Base-by-base conservation (phyloP, 2,888 invertebrate genomes). In the Xanthorhoe spadicearia region DNA sequence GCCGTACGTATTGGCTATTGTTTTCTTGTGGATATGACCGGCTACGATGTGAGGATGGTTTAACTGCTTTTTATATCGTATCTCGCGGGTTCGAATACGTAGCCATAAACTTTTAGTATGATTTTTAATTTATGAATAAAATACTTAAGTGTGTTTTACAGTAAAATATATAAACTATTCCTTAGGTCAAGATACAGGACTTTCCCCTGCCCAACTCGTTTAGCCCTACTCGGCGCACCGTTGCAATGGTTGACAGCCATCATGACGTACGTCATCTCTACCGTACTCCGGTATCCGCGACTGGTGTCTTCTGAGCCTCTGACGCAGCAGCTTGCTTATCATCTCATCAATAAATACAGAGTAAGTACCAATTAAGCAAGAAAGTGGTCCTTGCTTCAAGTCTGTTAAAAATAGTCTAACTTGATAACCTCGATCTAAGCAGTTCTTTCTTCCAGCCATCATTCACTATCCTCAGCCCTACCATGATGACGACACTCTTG, bases 181-280 rank as follows among this genome's bases (percentile, higher is more conserved):
- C n/a, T 8, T 51, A 65, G 67, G 67, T 8, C 60, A 38, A 78
- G 83, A 66, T 80, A 52, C 57, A 72, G 72, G 0, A 76, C 74
- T 0, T 92, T 92, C 60, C 92, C 92, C 1, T 75, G 79, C 0
- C 92, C 92, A 0, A 87, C 87, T 0, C 78, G 77, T 0, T 73
- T 89, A 70, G 77, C 81, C 0, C 18, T 92, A 28, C 65, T 90
- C 1, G 83, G 77, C 0, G 80, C 91, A 0, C 90, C 90, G 0
- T 75, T 92, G 0, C 92, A 92, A 63, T 92, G 92, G 92, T 65
- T 91, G 66, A 88, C 91, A 0, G 88, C 90, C 0, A 68, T 91
- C 15, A 71, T 89, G 28, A 81, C 81, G 38, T 89, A 81, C 65
- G 64, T 86, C 0, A 48, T 81, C 0, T 83, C 88, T 0, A 83